Conservation (phyloP, 2,797 vertebrate species). For the Toxotes lorentzi region DNA sequence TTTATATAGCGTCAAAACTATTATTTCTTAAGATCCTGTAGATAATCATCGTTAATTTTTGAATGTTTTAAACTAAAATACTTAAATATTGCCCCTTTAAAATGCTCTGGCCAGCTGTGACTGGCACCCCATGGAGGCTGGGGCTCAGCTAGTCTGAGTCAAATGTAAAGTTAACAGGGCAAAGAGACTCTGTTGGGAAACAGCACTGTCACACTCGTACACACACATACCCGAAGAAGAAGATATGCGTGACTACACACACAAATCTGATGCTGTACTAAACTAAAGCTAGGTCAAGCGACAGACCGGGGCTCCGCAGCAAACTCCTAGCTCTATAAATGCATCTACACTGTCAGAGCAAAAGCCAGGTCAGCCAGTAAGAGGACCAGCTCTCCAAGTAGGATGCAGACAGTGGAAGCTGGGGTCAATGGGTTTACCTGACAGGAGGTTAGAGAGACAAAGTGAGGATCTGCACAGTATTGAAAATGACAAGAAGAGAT, state of each 20-base stretch:
- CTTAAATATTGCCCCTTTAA: not conserved
- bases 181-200: conserved; percentile 37
- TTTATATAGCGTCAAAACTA: too few species aligned
- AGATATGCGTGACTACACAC: conserved; percentile 24
- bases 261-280: conserved; percentile 29
- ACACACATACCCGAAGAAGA: conserved; percentile 40
- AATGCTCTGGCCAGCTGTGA: conserved; percentile 50
- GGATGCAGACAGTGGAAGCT: conserved; percentile 32
- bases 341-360: conserved; percentile 42
- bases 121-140: conserved; percentile 26
- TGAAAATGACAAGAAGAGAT: conserved; percentile 29
- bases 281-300: conserved; percentile 69
- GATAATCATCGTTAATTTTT: too few species aligned
- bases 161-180: conserved; percentile 44
- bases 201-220: conserved; percentile 29
- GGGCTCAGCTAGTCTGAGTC: conserved; percentile 46
- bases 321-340: conserved; percentile 57
- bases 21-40: too few species aligned
- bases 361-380: conserved; percentile 69
- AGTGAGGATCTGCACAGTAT: conserved; percentile 33
- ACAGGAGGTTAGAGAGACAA: conserved; percentile 43
- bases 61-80: too few species aligned
- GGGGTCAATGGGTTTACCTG: conserved; percentile 55
- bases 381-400: conserved; percentile 45
- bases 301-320: conserved; percentile 36